These are phyloP conservation scores for Anseranas semipalmata DNA, from an alignment of 2,113 vertebrate species.

Conservation along the genomic window DNA sequence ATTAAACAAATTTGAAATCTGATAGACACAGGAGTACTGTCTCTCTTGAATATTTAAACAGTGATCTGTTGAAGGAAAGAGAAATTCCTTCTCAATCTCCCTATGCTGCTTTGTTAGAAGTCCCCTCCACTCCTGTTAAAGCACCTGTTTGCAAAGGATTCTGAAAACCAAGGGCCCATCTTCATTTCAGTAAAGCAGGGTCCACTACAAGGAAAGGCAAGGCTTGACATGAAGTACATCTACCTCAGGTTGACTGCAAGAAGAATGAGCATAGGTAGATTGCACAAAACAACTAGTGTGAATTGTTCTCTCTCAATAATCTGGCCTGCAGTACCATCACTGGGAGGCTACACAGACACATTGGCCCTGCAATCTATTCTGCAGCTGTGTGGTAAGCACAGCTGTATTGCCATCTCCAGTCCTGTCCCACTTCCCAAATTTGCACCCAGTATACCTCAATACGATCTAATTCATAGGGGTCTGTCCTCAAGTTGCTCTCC, in stretches of 20 bases:
- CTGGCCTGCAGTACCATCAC: not conserved
- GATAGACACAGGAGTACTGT: not conserved
- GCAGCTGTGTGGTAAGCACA: not conserved
- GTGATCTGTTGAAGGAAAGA: not conserved
- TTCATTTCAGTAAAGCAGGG: not conserved
- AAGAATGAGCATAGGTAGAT: not conserved
- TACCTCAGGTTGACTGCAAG: not conserved
- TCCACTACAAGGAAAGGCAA: not conserved
- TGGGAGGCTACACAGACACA: not conserved
- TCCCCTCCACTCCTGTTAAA: not conserved
- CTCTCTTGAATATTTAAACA: not conserved
- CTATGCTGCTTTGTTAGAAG: accelerated
- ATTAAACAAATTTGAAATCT: not conserved
- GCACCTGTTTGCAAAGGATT: not conserved
- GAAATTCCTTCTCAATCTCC: not conserved
- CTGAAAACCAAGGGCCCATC: not conserved
- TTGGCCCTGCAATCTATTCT: not conserved
- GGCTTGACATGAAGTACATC: not conserved
- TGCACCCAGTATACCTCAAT: not conserved
- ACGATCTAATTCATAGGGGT: accelerated
- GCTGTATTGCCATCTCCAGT: not conserved
- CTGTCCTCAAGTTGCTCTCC: not conserved
- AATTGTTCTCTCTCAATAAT: not conserved
- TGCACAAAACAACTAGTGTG: not conserved
- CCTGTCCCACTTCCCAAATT: not conserved